phyloP scores from a whole-genome alignment of 2,888 invertebrate genomes.

The Pristionchus entomophagus region DNA sequence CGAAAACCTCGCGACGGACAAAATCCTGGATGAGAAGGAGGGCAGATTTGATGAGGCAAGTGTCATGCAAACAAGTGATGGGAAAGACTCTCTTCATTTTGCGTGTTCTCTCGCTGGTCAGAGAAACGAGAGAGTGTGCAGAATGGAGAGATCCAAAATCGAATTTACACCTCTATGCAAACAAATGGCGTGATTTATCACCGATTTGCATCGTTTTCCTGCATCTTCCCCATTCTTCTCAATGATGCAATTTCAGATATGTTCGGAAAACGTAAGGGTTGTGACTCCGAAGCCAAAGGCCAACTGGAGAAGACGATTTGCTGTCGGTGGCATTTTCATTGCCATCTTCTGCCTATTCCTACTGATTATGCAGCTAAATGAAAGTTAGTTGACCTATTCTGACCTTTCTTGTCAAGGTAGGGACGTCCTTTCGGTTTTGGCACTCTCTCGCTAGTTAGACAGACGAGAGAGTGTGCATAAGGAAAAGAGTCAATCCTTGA shows the following conservation, averaged over 20 bases:
- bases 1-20: not conserved
- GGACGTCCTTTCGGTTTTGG: not conserved
- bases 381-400: not conserved
- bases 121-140: no score
- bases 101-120: no score
- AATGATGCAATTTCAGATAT: not conserved
- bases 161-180: not conserved
- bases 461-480: no score
- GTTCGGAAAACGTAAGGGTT: not conserved
- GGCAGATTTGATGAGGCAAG: not conserved
- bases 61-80: no score
- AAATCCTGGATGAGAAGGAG: slow-evolving; percentile 10
- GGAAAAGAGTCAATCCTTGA: no score
- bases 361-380: not conserved
- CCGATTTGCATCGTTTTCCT: not conserved
- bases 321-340: not conserved
- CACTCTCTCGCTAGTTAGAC: no score
- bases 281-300: not conserved
- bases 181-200: no score
- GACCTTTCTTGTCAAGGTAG: not conserved
- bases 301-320: not conserved
- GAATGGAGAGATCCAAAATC: no score
- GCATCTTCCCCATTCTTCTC: not conserved
- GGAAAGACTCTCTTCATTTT: no score
- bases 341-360: not conserved